Evolutionary conservation across 2,113 vertebrate genomes (phyloP), one percentile per base, ranked within the genome.

Genomic region (Mormyrus lacerda): DNA sequence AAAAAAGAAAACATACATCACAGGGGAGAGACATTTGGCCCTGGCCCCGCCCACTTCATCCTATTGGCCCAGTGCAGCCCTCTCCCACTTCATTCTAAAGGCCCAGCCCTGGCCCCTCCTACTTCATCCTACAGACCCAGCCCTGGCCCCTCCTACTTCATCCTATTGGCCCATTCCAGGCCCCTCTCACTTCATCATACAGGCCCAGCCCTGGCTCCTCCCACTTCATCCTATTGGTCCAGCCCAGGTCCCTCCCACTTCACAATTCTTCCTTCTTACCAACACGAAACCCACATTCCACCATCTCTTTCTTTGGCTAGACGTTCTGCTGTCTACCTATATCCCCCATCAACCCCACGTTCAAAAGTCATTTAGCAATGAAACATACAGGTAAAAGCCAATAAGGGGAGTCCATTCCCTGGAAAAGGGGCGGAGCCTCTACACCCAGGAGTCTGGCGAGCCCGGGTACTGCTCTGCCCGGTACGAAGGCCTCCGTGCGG

Each of bases 361-460:
- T 94, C 93, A 93, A 92, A 19, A 93, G 90, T 90, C 93, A 92
- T 91, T 93, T 93, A 90, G 89, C 93, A 95, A 91, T 92, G 90
- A 93, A 91, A 92, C 89, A 92, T 91, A 91, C 91, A 92, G 88
- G 93, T 93, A 95, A 92, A 92, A 94, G 94, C 95, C 95, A 90
- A 92, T 91, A 91, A 89, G 89, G 82, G 44, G 85, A 92, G 90
- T 10, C 61, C 84, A n/a, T 24, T 88, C 88, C 88, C 91, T 87
- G 17, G 89, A 85, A 88, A 79, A 79, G 42, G 53, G 69, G 39
- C 24, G 11, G 35, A 73, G 85, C 90, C 93, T 91, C 91, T 98
- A 99, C 95, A 99, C 98, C 98, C 98, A 99, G 31, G 98, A 99
- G 94, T 99, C 98, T 0, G 98, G 98, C 5, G 98, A 99, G 89